phyloP scores from a whole-genome alignment of 2,797 vertebrate genomes.

The Cheirogaleus major region DNA sequence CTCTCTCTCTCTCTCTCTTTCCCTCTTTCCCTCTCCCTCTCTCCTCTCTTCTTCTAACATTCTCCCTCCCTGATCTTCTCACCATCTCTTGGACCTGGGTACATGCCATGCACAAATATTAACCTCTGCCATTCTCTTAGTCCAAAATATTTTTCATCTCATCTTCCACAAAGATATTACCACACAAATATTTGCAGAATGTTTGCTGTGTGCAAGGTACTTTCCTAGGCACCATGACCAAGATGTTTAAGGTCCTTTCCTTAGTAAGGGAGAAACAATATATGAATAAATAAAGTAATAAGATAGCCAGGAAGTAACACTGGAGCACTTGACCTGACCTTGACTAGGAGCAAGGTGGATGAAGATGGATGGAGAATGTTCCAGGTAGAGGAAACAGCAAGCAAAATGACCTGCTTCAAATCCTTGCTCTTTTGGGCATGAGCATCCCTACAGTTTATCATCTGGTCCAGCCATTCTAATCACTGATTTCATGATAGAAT shows the following conservation, averaged over 20 bases:
- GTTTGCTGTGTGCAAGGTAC: not conserved
- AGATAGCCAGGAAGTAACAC: not conserved
- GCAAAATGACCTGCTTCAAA: not conserved
- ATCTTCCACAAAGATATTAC: slow-evolving; percentile 3
- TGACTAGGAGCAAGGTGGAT: not conserved
- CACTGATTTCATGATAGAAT: not conserved
- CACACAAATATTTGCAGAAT: not conserved
- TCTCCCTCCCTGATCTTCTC: not conserved
- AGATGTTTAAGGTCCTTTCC: not conserved
- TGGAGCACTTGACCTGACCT: not conserved
- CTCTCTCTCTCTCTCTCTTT: too few species aligned
- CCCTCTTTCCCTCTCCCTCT: not conserved
- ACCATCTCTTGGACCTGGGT: not conserved
- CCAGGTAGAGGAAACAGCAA: not conserved
- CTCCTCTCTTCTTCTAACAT: not conserved
- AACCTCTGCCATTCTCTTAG: not conserved
- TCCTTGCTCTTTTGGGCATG: not conserved
- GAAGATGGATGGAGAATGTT: not conserved
- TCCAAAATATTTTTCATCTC: not conserved
- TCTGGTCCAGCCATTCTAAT: not conserved
- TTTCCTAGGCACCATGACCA: not conserved
- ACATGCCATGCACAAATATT: not conserved
- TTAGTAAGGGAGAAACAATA: not conserved
- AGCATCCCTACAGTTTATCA: not conserved
- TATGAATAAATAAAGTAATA: not conserved